These are phyloP conservation scores for Lathamus discolor DNA, from an alignment of 2,113 vertebrate species.

Conservation along the genomic window DNA sequence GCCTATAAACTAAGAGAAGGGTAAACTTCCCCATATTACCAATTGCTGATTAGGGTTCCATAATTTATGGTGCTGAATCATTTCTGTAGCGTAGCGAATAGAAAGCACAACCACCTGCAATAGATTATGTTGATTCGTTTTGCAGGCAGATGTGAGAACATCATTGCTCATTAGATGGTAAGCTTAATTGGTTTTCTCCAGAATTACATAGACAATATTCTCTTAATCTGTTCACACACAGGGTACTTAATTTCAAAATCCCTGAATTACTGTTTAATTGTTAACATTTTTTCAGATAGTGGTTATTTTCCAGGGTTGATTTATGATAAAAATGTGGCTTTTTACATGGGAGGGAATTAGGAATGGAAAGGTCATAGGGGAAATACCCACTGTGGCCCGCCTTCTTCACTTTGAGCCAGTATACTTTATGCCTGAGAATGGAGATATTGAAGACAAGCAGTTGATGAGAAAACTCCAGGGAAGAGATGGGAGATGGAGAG, in stretches of 20 bases:
- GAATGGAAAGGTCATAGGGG: background rate
- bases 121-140: slow-evolving; percentile 57
- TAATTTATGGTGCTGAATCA: slow-evolving; percentile 41
- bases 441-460: background rate
- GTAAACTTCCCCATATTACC: background rate
- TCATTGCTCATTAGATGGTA: slow-evolving; percentile 43
- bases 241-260: slow-evolving; percentile 54
- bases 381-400: background rate
- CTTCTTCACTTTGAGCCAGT: background rate
- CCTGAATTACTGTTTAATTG: slow-evolving; percentile 59
- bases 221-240: slow-evolving; percentile 57
- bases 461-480: background rate
- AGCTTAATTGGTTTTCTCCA: slow-evolving; percentile 67
- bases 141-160: slow-evolving; percentile 49
- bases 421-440: background rate
- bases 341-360: background rate
- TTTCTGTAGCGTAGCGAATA: background rate
- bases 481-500: background rate
- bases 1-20: background rate
- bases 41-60: background rate
- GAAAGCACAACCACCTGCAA: slow-evolving; percentile 13
- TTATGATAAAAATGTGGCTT: slow-evolving; percentile 6
- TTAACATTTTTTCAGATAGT: slow-evolving; percentile 44
- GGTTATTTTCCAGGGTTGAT: background rate
- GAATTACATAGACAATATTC: slow-evolving; percentile 50